Evolutionary conservation across 2,113 vertebrate genomes (phyloP).

Genomic region (Tyrannus savana): DNA sequence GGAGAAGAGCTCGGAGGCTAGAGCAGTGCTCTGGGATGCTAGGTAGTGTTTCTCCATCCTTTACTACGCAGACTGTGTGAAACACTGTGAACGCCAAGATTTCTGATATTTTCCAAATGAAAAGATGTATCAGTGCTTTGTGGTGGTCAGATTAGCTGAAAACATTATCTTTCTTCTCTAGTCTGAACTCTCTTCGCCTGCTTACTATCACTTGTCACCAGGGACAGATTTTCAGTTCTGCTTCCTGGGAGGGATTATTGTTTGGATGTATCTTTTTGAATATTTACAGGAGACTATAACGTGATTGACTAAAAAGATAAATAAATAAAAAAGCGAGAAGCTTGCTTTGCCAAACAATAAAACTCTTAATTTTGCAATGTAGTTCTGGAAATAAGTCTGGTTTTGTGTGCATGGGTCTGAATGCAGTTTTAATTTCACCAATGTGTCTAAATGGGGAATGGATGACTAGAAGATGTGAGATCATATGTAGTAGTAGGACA

Average conservation of each 20-base stretch:
- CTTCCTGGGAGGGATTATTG: not conserved
- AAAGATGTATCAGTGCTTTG: not conserved
- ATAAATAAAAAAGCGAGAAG: not conserved
- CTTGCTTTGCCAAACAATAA: not conserved
- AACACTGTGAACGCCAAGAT: not conserved
- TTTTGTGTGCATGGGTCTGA: not conserved
- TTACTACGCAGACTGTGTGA: not conserved
- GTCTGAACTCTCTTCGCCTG: not conserved
- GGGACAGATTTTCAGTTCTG: not conserved
- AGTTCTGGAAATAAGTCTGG: not conserved
- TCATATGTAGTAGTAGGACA: not conserved
- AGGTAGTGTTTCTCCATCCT: not conserved
- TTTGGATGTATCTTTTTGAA: not conserved
- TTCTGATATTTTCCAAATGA: not conserved
- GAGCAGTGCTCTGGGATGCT: not conserved
- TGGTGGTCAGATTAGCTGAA: not conserved
- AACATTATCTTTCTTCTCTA: not conserved
- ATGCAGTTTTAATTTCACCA: constrained; percentile 28
- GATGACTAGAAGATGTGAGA: not conserved
- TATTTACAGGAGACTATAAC: not conserved
- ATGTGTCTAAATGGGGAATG: not conserved
- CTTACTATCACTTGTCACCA: not conserved
- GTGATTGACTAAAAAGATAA: not conserved
- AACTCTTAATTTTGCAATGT: not conserved
- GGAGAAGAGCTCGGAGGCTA: not conserved